A percentile compares a stretch with the other conserved stretches of the same genome.
These are phyloP conservation scores for Vidua chalybeata DNA, from an alignment of 2,113 vertebrate genomes.

Conservation along the genomic window DNA sequence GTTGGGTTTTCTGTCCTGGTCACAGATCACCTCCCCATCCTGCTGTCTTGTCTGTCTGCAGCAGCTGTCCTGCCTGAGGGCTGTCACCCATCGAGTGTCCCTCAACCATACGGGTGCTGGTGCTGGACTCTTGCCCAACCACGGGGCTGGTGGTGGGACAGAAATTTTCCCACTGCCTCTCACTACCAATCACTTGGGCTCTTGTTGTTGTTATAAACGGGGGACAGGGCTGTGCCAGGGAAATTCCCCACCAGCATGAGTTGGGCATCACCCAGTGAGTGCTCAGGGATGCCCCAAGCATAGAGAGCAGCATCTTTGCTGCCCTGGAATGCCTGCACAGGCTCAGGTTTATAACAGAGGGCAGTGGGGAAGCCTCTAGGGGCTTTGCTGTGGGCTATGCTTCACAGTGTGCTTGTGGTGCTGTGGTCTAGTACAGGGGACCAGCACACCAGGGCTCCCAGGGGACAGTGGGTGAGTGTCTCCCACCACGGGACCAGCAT, in stretches of 20 bases:
- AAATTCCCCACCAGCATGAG: fast-evolving
- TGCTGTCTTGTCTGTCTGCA: neutral
- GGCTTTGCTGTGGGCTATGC: neutral
- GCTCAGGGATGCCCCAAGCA: neutral
- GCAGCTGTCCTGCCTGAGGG: neutral
- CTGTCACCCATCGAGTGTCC: neutral
- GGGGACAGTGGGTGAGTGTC: neutral
- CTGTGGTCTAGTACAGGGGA: neutral
- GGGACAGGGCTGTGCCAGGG: neutral
- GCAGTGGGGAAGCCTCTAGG: neutral
- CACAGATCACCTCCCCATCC: neutral
- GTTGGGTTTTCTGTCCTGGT: neutral
- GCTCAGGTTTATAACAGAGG: neutral
- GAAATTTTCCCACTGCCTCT: neutral
- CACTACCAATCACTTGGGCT: neutral
- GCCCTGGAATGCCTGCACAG: neutral
- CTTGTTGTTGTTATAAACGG: neutral
- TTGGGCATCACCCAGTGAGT: neutral
- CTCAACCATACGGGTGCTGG: neutral
- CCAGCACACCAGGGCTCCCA: neutral
- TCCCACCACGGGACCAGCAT: fast-evolving
- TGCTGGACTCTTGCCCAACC: neutral
- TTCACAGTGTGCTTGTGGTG: neutral
- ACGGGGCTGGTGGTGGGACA: neutral
- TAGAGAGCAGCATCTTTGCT: neutral